Evolutionary conservation across 2,113 vertebrate genomes (phyloP).

Genomic region (Chionodraco myersi): DNA sequence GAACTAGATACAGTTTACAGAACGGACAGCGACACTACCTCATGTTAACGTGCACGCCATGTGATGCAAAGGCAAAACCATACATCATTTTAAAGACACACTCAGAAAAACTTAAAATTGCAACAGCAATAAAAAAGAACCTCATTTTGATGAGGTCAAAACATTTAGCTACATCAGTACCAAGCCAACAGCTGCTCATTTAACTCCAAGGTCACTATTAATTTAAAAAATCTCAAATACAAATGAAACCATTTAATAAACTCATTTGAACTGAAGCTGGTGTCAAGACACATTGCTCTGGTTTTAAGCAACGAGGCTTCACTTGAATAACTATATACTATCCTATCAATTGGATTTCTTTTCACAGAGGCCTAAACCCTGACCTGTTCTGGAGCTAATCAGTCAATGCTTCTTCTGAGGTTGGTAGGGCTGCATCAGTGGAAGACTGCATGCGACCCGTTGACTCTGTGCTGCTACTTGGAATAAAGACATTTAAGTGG

Average conservation of each 20-base stretch:
- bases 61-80: neutral
- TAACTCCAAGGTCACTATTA: slow-evolving; percentile 10
- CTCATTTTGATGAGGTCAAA: slow-evolving; percentile 2
- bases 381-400: slow-evolving; percentile 14
- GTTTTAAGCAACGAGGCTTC: neutral
- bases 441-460: neutral
- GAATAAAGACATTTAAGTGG: slow-evolving; percentile 18
- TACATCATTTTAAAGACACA: slow-evolving; percentile 1
- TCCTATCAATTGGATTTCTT: slow-evolving; percentile 4
- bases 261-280: slow-evolving; percentile 1
- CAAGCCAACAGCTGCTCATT: slow-evolving; percentile 6
- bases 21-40: neutral
- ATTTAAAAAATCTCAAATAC: slow-evolving; percentile 15
- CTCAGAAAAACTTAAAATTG: neutral
- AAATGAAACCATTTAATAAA: slow-evolving; percentile 36
- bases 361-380: neutral
- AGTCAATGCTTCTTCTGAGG: slow-evolving; percentile 18
- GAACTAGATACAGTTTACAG: neutral
- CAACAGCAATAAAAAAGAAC: neutral
- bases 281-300: neutral
- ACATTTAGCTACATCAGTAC: slow-evolving; percentile 15
- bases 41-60: too few relatives aligned
- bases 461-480: slow-evolving; percentile 4
- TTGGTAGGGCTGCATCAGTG: slow-evolving; percentile 1
- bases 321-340: neutral